A percentile compares a stretch with the other conserved stretches of the same genome.
These are phyloP conservation scores for Pachypeltis micranthus DNA, from an alignment of 1,140 invertebrate species.

Conservation along the genomic window DNA sequence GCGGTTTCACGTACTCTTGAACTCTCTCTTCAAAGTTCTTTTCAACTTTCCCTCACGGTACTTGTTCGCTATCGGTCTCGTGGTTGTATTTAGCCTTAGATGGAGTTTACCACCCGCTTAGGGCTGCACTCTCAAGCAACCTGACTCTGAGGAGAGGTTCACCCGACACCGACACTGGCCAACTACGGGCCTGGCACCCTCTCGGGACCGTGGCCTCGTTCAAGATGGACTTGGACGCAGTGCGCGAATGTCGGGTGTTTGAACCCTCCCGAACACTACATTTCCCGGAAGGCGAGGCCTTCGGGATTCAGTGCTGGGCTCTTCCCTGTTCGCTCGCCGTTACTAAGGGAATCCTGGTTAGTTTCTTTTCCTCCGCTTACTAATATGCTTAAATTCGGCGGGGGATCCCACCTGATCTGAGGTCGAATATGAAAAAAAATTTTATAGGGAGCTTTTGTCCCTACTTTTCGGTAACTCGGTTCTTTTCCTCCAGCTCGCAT, in stretches of 20 bases:
- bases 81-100: conserved; percentile 74
- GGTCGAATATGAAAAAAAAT: conserved; percentile 37
- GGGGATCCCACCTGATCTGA: conserved; percentile 59
- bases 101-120: conserved; percentile 72
- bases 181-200: conserved; percentile 57
- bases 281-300: conserved; percentile 37
- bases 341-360: conserved; percentile 79
- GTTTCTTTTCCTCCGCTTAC: conserved; percentile 86
- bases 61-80: conserved; percentile 81
- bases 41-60: conserved; percentile 85
- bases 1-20: conserved; percentile 73
- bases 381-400: conserved; percentile 81
- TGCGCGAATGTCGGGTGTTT: conserved; percentile 38
- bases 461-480: too few relatives aligned
- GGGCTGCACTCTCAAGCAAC: conserved; percentile 77
- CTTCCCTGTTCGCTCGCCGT: conserved; percentile 68
- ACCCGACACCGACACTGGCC: conserved; percentile 38
- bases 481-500: too few relatives aligned
- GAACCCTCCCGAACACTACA: conserved; percentile 53
- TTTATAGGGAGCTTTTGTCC: too few relatives aligned
- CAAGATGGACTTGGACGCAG: conserved; percentile 52
- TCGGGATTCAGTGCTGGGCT: conserved; percentile 54
- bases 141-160: conserved; percentile 56
- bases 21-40: conserved; percentile 83
- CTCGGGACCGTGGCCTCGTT: conserved; percentile 49